Conservation (phyloP, 2,113 vertebrate genomes). For the Microcebus griseorufus region DNA sequence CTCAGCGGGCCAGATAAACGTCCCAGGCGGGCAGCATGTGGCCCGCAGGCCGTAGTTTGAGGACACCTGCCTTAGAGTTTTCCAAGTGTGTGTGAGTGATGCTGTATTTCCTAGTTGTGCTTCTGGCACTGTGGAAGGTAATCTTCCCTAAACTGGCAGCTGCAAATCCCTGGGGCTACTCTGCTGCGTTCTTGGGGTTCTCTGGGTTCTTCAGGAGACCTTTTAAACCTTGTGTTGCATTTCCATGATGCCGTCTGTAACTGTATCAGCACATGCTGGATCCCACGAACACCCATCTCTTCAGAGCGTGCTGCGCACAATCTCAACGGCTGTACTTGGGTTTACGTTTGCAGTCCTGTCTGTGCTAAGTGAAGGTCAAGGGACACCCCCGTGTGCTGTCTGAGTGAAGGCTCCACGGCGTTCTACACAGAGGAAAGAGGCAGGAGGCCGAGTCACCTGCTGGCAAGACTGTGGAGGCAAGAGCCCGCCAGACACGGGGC, state of each 20-base stretch:
- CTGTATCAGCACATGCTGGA: rapidly evolving
- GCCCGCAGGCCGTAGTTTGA: too few species aligned
- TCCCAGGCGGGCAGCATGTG: too few species aligned
- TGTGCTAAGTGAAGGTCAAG: not conserved
- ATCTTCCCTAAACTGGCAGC: not conserved
- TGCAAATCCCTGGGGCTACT: not conserved
- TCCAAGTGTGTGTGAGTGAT: not conserved
- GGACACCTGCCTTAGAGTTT: not conserved
- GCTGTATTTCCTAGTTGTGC: not conserved
- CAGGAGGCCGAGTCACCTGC: not conserved
- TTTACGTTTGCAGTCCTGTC: not conserved
- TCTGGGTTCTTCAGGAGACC: not conserved
- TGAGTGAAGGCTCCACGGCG: not conserved
- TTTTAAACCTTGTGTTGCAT: too few species aligned
- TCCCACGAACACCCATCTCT: not conserved
- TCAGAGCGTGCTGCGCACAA: rapidly evolving
- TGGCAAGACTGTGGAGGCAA: not conserved
- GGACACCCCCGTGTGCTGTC: not conserved
- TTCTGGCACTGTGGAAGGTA: rapidly evolving
- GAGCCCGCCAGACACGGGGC: not conserved
- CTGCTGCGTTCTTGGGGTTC: not conserved
- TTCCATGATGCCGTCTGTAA: rapidly evolving
- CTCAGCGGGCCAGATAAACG: too few species aligned
- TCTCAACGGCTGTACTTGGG: not conserved
- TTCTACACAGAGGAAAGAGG: not conserved